These are phyloP conservation scores for Thereva nobilitata DNA, from an alignment of 2,888 invertebrate genomes.

Conservation along the genomic window DNA sequence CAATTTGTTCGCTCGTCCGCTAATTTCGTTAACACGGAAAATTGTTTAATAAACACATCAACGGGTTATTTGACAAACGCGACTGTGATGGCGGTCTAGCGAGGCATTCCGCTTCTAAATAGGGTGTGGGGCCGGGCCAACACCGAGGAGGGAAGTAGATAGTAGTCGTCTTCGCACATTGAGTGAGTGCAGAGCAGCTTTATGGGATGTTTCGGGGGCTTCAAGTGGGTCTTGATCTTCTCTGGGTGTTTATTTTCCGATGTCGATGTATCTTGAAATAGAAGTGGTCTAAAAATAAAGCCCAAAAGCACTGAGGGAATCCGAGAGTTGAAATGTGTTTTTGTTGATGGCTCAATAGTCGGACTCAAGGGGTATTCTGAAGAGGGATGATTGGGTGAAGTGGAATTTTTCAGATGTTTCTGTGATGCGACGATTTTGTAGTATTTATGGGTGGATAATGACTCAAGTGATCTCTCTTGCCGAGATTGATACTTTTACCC, in stretches of 20 bases:
- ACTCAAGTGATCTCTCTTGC: conserved; percentile 3
- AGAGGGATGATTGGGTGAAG: conserved; percentile 11
- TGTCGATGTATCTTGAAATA: conserved; percentile 18
- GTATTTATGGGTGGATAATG: conserved; percentile 16
- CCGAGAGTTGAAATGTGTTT: conserved; percentile 2
- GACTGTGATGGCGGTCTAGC: neutral
- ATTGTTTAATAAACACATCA: conserved; percentile 34
- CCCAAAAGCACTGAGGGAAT: conserved; percentile 2
- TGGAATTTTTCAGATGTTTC: conserved; percentile 13
- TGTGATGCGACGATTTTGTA: neutral
- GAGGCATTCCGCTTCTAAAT: neutral
- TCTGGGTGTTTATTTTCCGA: conserved; percentile 18
- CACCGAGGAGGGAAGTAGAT: neutral
- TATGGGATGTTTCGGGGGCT: conserved; percentile 4
- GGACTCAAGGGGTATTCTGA: neutral
- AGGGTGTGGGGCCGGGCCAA: neutral
- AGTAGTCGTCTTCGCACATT: neutral
- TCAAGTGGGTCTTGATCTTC: conserved; percentile 27
- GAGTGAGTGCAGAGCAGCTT: conserved; percentile 8
- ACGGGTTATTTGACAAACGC: conserved; percentile 26
- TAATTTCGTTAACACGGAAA: conserved; percentile 32
- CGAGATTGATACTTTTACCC: no score
- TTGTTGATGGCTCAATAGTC: neutral
- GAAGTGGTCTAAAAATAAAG: conserved; percentile 17
- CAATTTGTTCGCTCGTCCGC: conserved; percentile 30